Percentiles rank a stretch among this genome's conserved stretches.
These are phyloP conservation scores for Ophion ellenae DNA, from an alignment of 2,888 invertebrate species.

Conservation along the genomic window DNA sequence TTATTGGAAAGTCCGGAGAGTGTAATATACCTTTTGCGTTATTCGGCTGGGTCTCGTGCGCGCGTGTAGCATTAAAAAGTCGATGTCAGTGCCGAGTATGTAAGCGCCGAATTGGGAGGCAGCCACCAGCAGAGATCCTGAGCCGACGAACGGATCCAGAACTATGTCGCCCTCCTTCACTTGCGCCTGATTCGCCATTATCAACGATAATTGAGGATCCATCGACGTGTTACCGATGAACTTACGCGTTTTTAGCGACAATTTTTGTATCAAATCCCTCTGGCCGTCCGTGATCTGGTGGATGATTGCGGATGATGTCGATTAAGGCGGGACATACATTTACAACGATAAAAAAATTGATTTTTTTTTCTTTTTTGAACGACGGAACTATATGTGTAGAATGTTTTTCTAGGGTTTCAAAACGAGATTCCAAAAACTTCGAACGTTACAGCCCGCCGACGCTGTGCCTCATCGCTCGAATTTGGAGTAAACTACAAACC, in stretches of 20 bases:
- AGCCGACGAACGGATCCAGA: slow-evolving; percentile 97
- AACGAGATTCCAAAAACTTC: no score
- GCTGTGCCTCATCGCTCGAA: no score
- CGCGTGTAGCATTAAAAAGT: slow-evolving; percentile 96
- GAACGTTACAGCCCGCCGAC: no score
- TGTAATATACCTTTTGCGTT: slow-evolving; percentile 87
- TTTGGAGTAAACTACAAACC: no score
- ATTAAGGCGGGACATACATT: no score
- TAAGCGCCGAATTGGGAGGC: slow-evolving; percentile 95
- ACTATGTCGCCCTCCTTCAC: slow-evolving; percentile 90
- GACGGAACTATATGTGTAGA: no score
- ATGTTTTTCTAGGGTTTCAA: no score
- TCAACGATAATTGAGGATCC: slow-evolving; percentile 96
- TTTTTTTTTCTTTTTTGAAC: no score
- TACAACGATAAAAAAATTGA: no score
- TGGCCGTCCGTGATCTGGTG: slow-evolving; percentile 93
- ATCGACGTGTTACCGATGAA: slow-evolving; percentile 99
- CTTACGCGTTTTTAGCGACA: slow-evolving; percentile 94
- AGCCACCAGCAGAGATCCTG: slow-evolving; percentile 93
- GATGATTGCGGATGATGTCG: background rate
- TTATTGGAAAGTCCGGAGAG: no score
- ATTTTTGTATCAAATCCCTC: slow-evolving; percentile 90
- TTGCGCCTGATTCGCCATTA: slow-evolving; percentile 98
- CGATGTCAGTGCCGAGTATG: slow-evolving; percentile 96
- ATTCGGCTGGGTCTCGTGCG: slow-evolving; percentile 92